These are phyloP conservation scores for Morpho helenor DNA, from an alignment of 2,888 invertebrate species.

Conservation along the genomic window DNA sequence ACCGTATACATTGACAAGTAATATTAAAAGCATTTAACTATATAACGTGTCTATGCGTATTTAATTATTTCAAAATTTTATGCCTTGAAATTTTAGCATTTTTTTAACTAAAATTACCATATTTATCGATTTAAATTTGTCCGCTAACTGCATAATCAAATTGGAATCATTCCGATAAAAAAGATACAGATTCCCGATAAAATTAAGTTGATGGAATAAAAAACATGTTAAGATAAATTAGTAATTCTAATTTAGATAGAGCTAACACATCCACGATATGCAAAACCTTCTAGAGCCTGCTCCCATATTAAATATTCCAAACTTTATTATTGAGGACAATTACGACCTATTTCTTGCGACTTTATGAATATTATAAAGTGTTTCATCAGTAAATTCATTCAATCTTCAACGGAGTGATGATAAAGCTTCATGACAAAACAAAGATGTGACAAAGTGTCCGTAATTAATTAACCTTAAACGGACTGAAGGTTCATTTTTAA, in stretches of 20 bases:
- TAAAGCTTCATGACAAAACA: conserved; percentile 20
- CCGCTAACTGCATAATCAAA: too few species aligned
- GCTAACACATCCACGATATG: background rate
- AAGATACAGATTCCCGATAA: too few species aligned
- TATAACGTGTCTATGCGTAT: too few species aligned
- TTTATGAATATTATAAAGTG: conserved; percentile 18
- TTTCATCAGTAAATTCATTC: conserved; percentile 9
- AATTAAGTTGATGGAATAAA: too few species aligned
- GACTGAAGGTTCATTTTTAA: conserved; percentile 25
- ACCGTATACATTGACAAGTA: too few species aligned
- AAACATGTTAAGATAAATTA: background rate
- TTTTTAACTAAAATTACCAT: too few species aligned
- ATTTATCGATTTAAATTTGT: too few species aligned
- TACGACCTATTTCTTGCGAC: conserved; percentile 15
- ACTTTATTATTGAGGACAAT: conserved; percentile 3
- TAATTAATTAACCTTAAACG: conserved; percentile 27
- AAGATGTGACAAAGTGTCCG: conserved; percentile 23
- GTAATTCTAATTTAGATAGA: background rate
- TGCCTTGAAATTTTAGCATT: too few species aligned
- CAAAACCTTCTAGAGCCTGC: background rate
- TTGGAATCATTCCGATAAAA: too few species aligned
- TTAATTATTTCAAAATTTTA: too few species aligned
- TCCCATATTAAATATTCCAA: background rate
- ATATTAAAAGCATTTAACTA: too few species aligned
- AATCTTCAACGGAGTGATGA: conserved; percentile 14